Base-by-base conservation (phyloP, 1,140 invertebrate species). In the Trachelipus rathkii region DNA sequence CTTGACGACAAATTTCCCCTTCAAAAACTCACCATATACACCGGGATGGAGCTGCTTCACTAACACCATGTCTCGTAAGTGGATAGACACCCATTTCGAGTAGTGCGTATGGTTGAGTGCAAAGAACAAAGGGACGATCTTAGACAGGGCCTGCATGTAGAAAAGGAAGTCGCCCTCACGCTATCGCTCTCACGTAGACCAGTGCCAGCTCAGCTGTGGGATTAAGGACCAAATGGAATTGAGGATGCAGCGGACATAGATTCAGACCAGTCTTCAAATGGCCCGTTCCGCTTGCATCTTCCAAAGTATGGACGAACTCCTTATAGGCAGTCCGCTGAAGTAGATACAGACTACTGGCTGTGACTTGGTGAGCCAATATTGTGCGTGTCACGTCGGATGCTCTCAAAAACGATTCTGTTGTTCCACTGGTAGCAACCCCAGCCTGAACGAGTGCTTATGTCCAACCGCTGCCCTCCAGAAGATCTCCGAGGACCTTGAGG, bases 41-140 rank as follows among this genome's bases (percentile, higher is more conserved):
- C n/a, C n/a, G n/a, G n/a, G n/a, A n/a, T n/a, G n/a, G n/a, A n/a
- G n/a, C n/a, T n/a, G n/a, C n/a, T n/a, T n/a, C n/a, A n/a, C n/a
- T n/a, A n/a, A n/a, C n/a, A n/a, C n/a, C n/a, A n/a, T n/a, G n/a
- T n/a, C n/a, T n/a, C n/a, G n/a, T n/a, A n/a, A n/a, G n/a, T n/a
- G n/a, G n/a, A n/a, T 69, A 44, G 81, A 71, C 6, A 81, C 21
- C 75, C 80, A 82, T 21, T 75, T 21, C 10, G 72, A 67, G 75
- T 81, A 81, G 24, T 78, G 76, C 21, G 71, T 44, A 21, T 72
- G 71, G 50, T 81, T 53, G 10, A 73, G 15, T 5, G 76, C 50
- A 75, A 79, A 81, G 43, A 76, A 21, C 71, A 10, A 72, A 44
- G 71, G 44, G 11, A 77, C n/a, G 15, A 77, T 10, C 72, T 76